These are phyloP conservation scores for Drosophila greeni DNA, from an alignment of 2,888 invertebrate genomes.

Conservation along the genomic window DNA sequence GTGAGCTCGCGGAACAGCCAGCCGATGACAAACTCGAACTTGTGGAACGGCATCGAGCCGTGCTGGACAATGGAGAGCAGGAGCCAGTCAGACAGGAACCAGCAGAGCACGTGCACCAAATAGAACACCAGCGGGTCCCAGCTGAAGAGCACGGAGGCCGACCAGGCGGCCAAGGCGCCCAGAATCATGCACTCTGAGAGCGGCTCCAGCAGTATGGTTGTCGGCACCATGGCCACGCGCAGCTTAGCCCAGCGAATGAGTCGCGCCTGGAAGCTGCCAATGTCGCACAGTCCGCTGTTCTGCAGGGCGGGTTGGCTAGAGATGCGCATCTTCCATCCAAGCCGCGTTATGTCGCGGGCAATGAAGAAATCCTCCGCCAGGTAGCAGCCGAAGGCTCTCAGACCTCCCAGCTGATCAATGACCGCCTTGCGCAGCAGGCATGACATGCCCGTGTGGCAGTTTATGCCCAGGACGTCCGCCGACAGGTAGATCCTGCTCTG, in stretches of 20 bases:
- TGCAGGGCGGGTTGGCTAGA: conserved; percentile 97
- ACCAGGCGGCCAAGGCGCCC: conserved; percentile 95
- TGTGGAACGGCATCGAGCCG: conserved; percentile 94
- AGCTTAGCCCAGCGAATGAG: conserved; percentile 95
- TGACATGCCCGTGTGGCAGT: conserved; percentile 99
- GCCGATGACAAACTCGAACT: conserved; percentile 95
- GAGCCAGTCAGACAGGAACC: conserved; percentile 98
- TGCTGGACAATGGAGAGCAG: conserved; percentile 94
- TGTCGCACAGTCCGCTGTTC: conserved; percentile 93
- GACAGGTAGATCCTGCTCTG: conserved; percentile 96
- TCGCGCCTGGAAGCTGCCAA: conserved; percentile 91
- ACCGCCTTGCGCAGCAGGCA: conserved; percentile 93
- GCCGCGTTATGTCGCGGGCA: conserved; percentile 91
- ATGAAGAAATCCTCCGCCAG: conserved; percentile 99
- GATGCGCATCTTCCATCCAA: conserved; percentile 94
- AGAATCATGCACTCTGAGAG: conserved; percentile 96
- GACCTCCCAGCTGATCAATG: conserved; percentile 94
- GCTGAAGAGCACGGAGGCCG: conserved; percentile 88
- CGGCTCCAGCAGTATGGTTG: conserved; percentile 94
- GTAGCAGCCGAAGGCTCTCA: conserved; percentile 94
- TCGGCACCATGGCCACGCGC: conserved; percentile 96
- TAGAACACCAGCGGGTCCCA: conserved; percentile 95
- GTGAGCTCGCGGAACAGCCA: conserved; percentile 96
- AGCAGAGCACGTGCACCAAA: conserved; percentile 92
- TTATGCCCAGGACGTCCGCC: conserved; percentile 94